A percentile compares a stretch with the other conserved stretches of the same genome.
Conservation (phyloP, 2,113 vertebrate genomes). For the Myxocyprinus asiaticus region DNA sequence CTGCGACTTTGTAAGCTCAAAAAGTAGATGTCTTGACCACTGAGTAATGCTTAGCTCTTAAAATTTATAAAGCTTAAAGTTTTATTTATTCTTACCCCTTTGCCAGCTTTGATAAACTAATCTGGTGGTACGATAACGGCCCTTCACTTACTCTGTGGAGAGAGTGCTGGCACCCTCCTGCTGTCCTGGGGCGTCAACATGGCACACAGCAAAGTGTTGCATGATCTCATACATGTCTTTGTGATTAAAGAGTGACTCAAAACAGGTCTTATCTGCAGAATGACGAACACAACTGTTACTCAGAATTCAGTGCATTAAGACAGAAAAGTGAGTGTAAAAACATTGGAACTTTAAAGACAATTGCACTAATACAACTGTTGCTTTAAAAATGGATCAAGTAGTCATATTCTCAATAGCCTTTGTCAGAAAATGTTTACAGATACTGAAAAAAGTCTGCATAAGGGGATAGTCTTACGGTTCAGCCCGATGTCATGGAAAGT, state of each 20-base stretch:
- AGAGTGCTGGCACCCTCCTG: constrained; percentile 86
- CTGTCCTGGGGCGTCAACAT: constrained; percentile 92
- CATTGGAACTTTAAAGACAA: too few relatives aligned
- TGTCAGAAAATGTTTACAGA: not conserved
- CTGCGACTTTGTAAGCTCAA: too few relatives aligned
- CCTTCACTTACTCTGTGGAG: constrained; percentile 77
- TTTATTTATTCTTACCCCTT: not conserved
- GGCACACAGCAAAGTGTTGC: constrained; percentile 89
- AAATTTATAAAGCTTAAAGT: not conserved
- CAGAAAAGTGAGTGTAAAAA: too few relatives aligned
- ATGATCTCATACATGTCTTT: constrained; percentile 94
- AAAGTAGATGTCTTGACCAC: too few relatives aligned
- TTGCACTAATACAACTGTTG: too few relatives aligned
- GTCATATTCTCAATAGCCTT: too few relatives aligned
- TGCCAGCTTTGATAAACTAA: not conserved
- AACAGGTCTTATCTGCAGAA: constrained; percentile 88
- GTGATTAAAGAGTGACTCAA: constrained; percentile 85
- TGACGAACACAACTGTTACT: constrained; percentile 5
- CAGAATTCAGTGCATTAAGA: not conserved
- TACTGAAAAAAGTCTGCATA: not conserved
- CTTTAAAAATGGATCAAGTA: too few relatives aligned
- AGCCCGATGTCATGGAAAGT: constrained; percentile 93
- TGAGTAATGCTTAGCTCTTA: not conserved
- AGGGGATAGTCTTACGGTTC: constrained; percentile 78
- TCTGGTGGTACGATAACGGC: not conserved